phyloP scores from a whole-genome alignment of 2,888 invertebrate species.

The Epirrita christyi region DNA sequence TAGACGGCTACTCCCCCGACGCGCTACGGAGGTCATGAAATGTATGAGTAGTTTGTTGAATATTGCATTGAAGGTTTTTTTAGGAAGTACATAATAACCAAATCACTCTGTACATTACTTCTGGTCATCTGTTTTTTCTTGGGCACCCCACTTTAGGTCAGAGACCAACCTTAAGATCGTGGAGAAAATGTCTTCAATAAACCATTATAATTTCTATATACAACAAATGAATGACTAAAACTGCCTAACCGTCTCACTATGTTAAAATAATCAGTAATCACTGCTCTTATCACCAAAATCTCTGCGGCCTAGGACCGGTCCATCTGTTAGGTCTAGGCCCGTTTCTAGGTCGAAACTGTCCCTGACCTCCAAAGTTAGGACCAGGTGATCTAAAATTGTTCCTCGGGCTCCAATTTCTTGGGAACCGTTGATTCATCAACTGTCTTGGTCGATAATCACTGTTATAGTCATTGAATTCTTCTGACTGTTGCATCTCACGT shows the following conservation, averaged over 20 bases:
- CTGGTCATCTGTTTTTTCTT: too few species aligned
- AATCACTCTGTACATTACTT: too few species aligned
- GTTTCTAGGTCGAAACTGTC: conserved; percentile 63
- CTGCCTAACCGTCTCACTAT: conserved; percentile 8
- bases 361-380: conserved; percentile 5
- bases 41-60: too few species aligned
- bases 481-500: conserved; percentile 9
- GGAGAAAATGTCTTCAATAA: conserved; percentile 1
- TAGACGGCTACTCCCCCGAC: too few species aligned
- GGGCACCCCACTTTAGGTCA: too few species aligned
- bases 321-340: conserved; percentile 70
- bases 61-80: too few species aligned
- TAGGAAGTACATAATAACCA: too few species aligned
- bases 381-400: conserved; percentile 53
- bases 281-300: conserved; percentile 73
- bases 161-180: too few species aligned
- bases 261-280: background rate
- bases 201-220: conserved; percentile 17
- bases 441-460: conserved; percentile 44
- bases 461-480: conserved; percentile 39
- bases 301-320: conserved; percentile 68
- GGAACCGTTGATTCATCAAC: conserved; percentile 63
- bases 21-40: too few species aligned
- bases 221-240: conserved; percentile 18
- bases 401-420: conserved; percentile 72